A percentile compares a stretch with the other conserved stretches of the same genome.
These are phyloP conservation scores for Pseudolycoriella hygida DNA, from an alignment of 2,888 invertebrate species.

Conservation along the genomic window DNA sequence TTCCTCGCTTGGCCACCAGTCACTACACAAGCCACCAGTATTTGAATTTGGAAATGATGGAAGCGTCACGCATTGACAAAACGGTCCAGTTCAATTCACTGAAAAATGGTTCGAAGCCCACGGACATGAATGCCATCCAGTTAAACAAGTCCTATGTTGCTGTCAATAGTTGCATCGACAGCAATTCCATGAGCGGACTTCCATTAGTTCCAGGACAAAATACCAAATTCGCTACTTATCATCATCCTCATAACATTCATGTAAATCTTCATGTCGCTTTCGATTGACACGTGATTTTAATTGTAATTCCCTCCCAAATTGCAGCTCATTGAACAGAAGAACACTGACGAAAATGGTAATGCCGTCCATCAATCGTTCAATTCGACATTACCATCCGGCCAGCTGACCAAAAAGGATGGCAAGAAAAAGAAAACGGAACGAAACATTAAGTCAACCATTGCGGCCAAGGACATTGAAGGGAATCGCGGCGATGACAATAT, in stretches of 20 bases:
- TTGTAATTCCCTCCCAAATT: background rate
- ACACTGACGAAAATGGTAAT: slow-evolving; percentile 60
- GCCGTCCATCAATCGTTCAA: slow-evolving; percentile 36
- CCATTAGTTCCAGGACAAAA: background rate
- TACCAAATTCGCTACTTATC: background rate
- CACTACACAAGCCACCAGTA: background rate
- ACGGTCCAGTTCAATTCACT: background rate
- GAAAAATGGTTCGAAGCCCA: background rate
- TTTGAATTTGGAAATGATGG: background rate
- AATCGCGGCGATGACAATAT: slow-evolving; percentile 64
- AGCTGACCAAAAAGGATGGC: slow-evolving; percentile 17
- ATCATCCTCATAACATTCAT: background rate
- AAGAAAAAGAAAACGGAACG: slow-evolving; percentile 37
- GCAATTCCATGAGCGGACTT: background rate
- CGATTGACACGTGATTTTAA: too few species aligned
- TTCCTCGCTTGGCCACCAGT: slow-evolving; percentile 8
- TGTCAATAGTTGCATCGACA: slow-evolving; percentile 4
- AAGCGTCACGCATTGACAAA: background rate
- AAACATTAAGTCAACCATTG: slow-evolving; percentile 28
- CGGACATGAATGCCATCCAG: background rate
- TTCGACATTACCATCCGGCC: slow-evolving; percentile 30
- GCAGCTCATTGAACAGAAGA: background rate
- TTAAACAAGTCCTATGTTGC: background rate
- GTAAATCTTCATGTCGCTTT: too few species aligned
- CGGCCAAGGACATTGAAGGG: slow-evolving; percentile 48